phyloP scores from a whole-genome alignment of 1,140 invertebrate species.

The Drosophila orosa region DNA sequence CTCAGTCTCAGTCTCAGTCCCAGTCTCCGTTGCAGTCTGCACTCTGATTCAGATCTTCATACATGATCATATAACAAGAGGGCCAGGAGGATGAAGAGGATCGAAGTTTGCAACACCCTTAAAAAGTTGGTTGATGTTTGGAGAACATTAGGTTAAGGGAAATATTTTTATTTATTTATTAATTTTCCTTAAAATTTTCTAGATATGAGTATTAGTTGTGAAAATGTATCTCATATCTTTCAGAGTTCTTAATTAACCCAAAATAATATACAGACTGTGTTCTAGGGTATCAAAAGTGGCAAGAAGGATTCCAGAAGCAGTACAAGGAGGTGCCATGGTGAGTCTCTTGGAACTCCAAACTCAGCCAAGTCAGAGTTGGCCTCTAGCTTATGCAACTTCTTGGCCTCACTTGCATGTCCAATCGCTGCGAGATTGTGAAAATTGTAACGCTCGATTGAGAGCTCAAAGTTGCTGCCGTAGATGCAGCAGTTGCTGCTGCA shows the following conservation, averaged over 20 bases:
- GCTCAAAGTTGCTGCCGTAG: conserved; percentile 69
- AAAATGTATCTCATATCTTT: neutral
- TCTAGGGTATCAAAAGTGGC: conserved; percentile 14
- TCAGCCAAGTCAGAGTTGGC: conserved; percentile 21
- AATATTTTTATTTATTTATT: neutral
- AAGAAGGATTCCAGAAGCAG: neutral
- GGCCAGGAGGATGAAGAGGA: neutral
- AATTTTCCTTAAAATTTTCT: neutral
- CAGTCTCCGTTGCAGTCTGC: conserved; percentile 45
- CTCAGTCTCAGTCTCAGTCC: conserved; percentile 42
- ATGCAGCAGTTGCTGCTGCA: conserved; percentile 31
- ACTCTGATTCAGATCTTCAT: conserved; percentile 75
- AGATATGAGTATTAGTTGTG: neutral
- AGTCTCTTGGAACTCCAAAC: conserved; percentile 8
- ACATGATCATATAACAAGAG: conserved; percentile 67
- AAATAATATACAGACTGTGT: neutral
- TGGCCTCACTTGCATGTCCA: conserved; percentile 72
- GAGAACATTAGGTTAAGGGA: no score
- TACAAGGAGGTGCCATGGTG: conserved; percentile 2
- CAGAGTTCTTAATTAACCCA: neutral
- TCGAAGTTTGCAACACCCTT: conserved; percentile 11
- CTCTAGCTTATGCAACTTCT: conserved; percentile 72
- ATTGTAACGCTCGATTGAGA: conserved; percentile 82
- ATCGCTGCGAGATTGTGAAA: conserved; percentile 80
- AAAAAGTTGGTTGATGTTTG: neutral